Percentiles rank a stretch among this genome's conserved stretches.
Conservation (phyloP, 2,888 invertebrate genomes). For the Phytoseiulus persimilis region DNA sequence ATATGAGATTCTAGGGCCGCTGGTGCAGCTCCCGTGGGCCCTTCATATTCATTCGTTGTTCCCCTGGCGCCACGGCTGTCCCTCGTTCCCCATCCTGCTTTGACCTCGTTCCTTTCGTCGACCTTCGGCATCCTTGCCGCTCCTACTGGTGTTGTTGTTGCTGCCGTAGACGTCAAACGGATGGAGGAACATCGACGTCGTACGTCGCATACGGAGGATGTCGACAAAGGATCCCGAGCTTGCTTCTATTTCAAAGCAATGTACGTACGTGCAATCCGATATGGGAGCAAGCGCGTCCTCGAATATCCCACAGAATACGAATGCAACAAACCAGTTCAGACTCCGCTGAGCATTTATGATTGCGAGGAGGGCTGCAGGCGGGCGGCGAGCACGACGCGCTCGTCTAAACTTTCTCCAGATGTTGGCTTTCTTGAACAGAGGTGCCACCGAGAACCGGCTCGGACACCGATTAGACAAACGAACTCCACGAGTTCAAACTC, state of each 20-base stretch:
- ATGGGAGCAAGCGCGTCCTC: neutral
- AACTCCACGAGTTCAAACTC: neutral
- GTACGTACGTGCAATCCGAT: neutral
- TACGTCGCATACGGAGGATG: no score
- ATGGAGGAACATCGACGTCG: neutral
- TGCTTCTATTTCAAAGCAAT: neutral
- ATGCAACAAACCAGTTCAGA: neutral
- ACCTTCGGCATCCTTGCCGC: neutral
- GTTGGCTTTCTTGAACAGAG: neutral
- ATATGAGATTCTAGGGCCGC: neutral
- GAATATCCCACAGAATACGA: neutral
- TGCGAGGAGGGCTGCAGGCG: neutral
- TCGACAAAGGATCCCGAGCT: neutral
- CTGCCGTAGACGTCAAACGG: neutral
- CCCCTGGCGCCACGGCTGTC: neutral
- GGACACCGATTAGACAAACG: neutral
- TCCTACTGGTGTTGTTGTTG: no score
- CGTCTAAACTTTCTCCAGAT: neutral
- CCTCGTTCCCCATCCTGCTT: no score
- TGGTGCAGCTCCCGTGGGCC: neutral
- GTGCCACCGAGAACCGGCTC: neutral
- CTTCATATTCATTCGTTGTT: slow-evolving; percentile 5
- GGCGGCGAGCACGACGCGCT: neutral
- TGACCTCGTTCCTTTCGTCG: no score
- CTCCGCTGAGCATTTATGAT: neutral